Evolutionary conservation across 2,113 vertebrate genomes (phyloP), one percentile per base, ranked within the genome.

Genomic region (Paramisgurnus dabryanus): DNA sequence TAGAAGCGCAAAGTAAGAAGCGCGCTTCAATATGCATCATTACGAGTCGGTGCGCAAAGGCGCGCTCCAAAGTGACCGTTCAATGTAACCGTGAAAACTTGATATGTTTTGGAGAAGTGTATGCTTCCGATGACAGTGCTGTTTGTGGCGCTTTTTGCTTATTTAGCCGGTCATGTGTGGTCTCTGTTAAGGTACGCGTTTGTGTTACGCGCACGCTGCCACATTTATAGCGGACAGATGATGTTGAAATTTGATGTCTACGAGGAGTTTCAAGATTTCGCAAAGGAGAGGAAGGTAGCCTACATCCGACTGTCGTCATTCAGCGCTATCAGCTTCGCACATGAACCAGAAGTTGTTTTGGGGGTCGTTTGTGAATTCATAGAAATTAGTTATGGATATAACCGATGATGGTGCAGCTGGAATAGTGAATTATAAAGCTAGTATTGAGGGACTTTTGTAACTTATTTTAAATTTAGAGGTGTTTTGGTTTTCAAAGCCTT

Each of bases 181-280:
- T 2, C 39, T 13, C 71, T 74, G 60, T 74, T 61, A 74, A 74
- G 55, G n/a, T 13, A 17, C 53, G 34, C 15, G 9, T 72, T 34
- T 71, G 27, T 18, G 15, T 34, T 34, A 17, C 50, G 18, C 55
- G 18, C 71, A 73, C 45, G 71, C 71, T 43, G 55, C 55, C 40
- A 60, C 22, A 58, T 43, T 73, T 73, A 15, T 18, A 6, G 58
- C 17, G 39, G 70, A 58, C 34, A 58, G 15, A 57, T 40, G 13
- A 12, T 47, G 3, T 18, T 41, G 9, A 43, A 58, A 39, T 73
- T 45, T 45, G 0, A 73, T 60, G 40, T 7, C 1, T 39, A 43
- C 13, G n/a, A 73, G 11, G 55, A 73, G 70, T 39, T 39, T 22
- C 41, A 22, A 40, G 5, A 41, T 18, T 11, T 60, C 70, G 7